These are phyloP conservation scores for Spongilla lacustris DNA, from an alignment of 37 sponge, comb jelly and placozoan species.

Conservation along the genomic window DNA sequence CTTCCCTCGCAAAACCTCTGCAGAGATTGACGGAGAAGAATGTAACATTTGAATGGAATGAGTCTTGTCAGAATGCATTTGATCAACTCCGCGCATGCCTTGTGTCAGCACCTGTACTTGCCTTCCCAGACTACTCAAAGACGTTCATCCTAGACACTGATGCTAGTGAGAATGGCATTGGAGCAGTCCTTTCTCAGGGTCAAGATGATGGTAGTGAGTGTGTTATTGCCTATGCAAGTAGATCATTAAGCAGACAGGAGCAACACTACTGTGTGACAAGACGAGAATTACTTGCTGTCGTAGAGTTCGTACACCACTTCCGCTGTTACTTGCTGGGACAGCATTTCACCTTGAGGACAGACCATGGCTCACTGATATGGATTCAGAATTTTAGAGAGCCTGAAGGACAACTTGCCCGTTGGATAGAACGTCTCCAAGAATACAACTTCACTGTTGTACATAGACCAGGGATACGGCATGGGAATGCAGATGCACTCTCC, in stretches of 20 bases:
- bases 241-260: slow-evolving; percentile 2
- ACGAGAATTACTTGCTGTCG: slow-evolving; percentile 23
- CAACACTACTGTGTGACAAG: slow-evolving; percentile 26
- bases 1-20: slow-evolving; percentile 43
- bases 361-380: slow-evolving; percentile 27
- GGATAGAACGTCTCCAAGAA: slow-evolving; percentile 16
- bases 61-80: slow-evolving; percentile 23
- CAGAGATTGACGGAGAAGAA: slow-evolving; percentile 31
- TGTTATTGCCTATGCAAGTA: slow-evolving; percentile 18
- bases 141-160: slow-evolving; percentile 53
- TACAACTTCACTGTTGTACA: background rate
- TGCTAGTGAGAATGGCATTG: slow-evolving; percentile 45
- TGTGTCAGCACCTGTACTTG: slow-evolving; percentile 20
- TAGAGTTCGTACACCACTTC: slow-evolving; percentile 15
- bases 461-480: background rate
- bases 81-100: slow-evolving; percentile 29
- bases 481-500: slow-evolving; percentile 9
- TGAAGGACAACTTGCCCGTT: slow-evolving; percentile 28
- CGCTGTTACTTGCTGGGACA: slow-evolving; percentile 13
- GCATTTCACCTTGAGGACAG: slow-evolving; percentile 22
- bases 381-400: slow-evolving; percentile 13
- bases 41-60: slow-evolving; percentile 28
- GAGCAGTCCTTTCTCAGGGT: slow-evolving; percentile 50
- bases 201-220: slow-evolving; percentile 29
- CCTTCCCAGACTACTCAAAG: slow-evolving; percentile 23